Conservation (phyloP, 2,113 vertebrate genomes). For the Gasterosteus aculeatus region DNA sequence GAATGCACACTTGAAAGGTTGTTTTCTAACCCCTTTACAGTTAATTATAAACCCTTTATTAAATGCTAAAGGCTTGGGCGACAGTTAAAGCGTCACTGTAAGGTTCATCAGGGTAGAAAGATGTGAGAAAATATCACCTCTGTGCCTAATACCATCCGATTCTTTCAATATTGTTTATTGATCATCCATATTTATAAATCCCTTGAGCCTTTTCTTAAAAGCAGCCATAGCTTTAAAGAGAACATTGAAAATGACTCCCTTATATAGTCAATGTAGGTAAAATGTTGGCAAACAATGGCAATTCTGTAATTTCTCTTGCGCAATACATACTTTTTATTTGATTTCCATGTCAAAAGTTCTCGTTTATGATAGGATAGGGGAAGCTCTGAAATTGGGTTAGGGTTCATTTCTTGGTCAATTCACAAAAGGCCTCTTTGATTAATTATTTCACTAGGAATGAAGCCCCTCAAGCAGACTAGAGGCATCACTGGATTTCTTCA, state of each 20-base stretch:
- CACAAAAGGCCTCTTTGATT: conserved; percentile 21
- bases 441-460: conserved; percentile 6
- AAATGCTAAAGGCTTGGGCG: not conserved
- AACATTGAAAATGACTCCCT: not conserved
- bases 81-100: not conserved
- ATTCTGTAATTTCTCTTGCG: not conserved
- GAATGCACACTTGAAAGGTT: not conserved
- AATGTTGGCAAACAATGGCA: not conserved
- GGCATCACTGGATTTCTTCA: not conserved
- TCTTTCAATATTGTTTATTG: not conserved
- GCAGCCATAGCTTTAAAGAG: not conserved
- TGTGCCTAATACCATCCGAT: not conserved
- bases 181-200: not conserved
- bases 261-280: not conserved
- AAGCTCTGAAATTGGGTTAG: conserved; percentile 20
- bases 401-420: conserved; percentile 21
- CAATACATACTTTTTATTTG: not conserved
- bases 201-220: too few species aligned
- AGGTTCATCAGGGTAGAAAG: not conserved
- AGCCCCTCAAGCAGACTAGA: not conserved
- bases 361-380: not conserved
- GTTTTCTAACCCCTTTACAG: not conserved
- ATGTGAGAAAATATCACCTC: not conserved
- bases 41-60: not conserved
- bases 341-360: not conserved